phyloP scores from a whole-genome alignment of 2,888 invertebrate species.

The Nezara viridula region DNA sequence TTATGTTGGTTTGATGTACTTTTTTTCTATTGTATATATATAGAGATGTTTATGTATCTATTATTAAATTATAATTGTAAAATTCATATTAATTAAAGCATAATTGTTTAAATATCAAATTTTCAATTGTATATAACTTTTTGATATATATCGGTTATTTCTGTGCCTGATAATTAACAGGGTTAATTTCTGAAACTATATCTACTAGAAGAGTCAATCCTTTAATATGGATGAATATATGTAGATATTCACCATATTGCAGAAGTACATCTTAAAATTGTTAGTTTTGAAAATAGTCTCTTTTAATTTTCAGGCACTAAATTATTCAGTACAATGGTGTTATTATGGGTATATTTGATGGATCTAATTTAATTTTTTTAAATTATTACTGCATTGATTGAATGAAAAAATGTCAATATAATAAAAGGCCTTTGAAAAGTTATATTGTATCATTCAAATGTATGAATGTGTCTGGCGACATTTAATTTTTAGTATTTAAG shows the following conservation, averaged over 20 bases:
- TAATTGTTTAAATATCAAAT: neutral
- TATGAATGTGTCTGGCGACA: neutral
- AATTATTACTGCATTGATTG: neutral
- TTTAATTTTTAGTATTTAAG: conserved; percentile 26
- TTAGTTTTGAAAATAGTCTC: neutral
- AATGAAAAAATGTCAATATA: neutral
- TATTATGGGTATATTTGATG: neutral
- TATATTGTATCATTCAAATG: neutral
- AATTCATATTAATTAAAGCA: neutral
- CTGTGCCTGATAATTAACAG: neutral
- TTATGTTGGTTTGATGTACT: conserved; percentile 8
- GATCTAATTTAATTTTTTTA: neutral
- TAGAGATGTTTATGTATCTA: conserved; percentile 3
- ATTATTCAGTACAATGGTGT: neutral
- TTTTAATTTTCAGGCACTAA: neutral
- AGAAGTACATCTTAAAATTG: neutral
- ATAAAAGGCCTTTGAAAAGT: neutral
- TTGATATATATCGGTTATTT: neutral
- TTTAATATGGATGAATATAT: neutral
- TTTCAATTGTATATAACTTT: neutral
- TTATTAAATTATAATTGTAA: conserved; percentile 22
- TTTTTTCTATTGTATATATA: conserved; percentile 10
- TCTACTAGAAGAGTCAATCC: neutral
- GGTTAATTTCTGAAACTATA: neutral
- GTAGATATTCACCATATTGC: neutral